Evolutionary conservation across 2,797 vertebrate genomes (phyloP), one percentile per base, ranked within the genome.

Genomic region (Platalea minor): DNA sequence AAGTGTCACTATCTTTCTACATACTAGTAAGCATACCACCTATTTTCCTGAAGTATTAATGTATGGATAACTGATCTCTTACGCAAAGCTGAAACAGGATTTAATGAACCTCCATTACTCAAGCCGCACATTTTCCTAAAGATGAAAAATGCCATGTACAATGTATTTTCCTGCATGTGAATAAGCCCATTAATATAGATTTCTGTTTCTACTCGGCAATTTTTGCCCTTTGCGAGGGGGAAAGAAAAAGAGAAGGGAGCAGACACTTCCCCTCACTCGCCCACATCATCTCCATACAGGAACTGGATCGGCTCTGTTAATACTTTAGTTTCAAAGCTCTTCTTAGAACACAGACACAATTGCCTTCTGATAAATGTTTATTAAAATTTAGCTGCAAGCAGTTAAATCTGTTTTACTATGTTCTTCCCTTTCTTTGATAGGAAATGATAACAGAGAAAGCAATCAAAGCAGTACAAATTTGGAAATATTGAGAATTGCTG

Each of bases 101-200:
- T 89, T 92, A 95, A 96, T 92, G 96, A 95, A 88, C n/a, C 75
- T 46, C 83, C 88, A 94, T 95, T 94, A 78, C 84, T 94, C 96
- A 95, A 94, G 72, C 89, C 76, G 78, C 76, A 88, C 68, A 73
- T 92, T 92, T 93, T 93, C 73, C 81, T 89, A 86, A 88, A 87
- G 87, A 96, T 85, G 93, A 95, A 95, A 96, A 95, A 95, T 93
- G 70, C 67, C 89, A 91, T 0, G 65, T 57, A 93, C 82, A 76
- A 73, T 53, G 39, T 39, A 79, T 94, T 96, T 88, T 95, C 86
- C 60, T 88, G 89, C 85, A 83, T 91, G 61, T 88, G 86, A 96
- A 96, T 91, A 96, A 96, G 82, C 46, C 93, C 70, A 78, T 79
- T 97, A 95, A 95, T 90, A 95, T 0, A 91, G 67, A 87, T 91